phyloP scores from a whole-genome alignment of 2,113 vertebrate genomes.

The Anoura caudifer region DNA sequence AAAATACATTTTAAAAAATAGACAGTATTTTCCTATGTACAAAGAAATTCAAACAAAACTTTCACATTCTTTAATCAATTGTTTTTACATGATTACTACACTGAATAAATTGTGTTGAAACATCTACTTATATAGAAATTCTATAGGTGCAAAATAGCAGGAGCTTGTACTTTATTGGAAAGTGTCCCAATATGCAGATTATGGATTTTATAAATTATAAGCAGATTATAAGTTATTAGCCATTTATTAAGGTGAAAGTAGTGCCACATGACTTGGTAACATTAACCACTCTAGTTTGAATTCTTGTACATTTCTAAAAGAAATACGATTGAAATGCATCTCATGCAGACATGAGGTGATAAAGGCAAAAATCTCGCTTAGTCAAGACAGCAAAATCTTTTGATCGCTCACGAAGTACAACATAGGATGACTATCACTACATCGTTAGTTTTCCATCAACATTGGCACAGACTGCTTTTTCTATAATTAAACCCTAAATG shows the following conservation, averaged over 20 bases:
- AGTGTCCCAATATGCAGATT: background rate
- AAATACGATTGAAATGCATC: background rate
- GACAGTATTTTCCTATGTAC: background rate
- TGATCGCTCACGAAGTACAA: background rate
- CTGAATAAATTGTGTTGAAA: background rate
- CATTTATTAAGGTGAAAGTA: background rate
- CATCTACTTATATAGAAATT: background rate
- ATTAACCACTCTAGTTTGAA: background rate
- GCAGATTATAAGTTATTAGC: background rate
- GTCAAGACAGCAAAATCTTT: background rate
- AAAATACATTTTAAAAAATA: background rate
- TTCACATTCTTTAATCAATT: background rate
- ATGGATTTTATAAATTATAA: background rate
- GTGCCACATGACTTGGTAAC: background rate
- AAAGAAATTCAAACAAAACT: background rate
- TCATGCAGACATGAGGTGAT: background rate
- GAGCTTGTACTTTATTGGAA: background rate
- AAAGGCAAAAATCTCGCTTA: background rate
- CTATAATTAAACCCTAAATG: background rate
- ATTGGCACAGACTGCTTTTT: too few relatives aligned
- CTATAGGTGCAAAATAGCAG: background rate
- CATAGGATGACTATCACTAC: accelerated
- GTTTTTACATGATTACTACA: background rate
- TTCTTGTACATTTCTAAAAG: background rate
- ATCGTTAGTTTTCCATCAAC: background rate